Conservation (phyloP, 2,797 vertebrate species). For the Paguma larvata region DNA sequence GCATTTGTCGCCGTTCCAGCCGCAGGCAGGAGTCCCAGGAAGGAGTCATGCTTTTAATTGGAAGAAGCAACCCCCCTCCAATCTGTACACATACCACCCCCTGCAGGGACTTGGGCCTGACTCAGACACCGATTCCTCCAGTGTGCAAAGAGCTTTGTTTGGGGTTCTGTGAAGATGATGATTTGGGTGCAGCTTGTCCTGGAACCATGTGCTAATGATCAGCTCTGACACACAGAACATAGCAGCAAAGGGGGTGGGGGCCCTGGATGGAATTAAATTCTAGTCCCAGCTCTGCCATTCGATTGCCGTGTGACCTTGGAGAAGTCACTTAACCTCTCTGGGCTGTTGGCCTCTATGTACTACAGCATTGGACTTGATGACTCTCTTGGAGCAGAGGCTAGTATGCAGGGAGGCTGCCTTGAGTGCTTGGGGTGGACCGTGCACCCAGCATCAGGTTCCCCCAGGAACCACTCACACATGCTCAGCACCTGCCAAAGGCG, state of each 20-base stretch:
- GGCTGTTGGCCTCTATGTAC: background rate
- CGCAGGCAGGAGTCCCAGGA: background rate
- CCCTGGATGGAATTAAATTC: background rate
- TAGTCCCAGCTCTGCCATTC: background rate
- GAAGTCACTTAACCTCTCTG: constrained; percentile 55
- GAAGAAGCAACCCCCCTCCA: background rate
- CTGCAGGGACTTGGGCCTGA: background rate
- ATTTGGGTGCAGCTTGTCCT: background rate
- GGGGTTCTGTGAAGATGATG: background rate
- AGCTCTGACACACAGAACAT: background rate
- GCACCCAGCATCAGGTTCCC: constrained; percentile 12
- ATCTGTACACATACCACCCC: too few species aligned
- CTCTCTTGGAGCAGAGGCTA: background rate
- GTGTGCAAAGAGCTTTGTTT: background rate
- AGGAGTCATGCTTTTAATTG: background rate
- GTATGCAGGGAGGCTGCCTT: background rate
- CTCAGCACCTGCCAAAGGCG: constrained; percentile 43
- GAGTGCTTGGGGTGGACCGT: background rate
- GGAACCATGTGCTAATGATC: background rate
- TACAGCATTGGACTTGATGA: background rate
- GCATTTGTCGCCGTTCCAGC: background rate
- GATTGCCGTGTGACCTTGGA: constrained; percentile 31
- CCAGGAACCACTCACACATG: constrained; percentile 32
- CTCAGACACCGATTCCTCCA: background rate
- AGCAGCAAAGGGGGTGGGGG: background rate